Evolutionary conservation across 2,113 vertebrate species (phyloP).

Genomic region (Ctenomys sociabilis): DNA sequence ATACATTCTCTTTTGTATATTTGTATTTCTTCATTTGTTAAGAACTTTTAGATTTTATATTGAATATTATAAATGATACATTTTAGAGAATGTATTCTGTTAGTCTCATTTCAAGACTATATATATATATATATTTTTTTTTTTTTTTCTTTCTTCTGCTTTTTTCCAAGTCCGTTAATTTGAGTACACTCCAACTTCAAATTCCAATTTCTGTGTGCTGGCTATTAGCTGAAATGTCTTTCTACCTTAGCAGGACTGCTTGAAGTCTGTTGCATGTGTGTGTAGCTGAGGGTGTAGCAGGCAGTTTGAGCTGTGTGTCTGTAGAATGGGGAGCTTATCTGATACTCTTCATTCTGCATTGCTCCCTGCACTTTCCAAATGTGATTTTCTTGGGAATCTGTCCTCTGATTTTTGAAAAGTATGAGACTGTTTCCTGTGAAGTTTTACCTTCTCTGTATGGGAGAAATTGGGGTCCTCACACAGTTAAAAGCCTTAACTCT

Average conservation of each 20-base stretch:
- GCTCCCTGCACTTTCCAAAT: not conserved
- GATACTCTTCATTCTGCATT: not conserved
- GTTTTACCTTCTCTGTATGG: conserved; percentile 16
- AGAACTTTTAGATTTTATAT: not conserved
- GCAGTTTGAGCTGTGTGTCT: not conserved
- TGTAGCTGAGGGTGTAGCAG: not conserved
- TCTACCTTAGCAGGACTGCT: not conserved
- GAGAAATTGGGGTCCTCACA: not conserved
- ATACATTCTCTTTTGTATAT: conserved; percentile 2
- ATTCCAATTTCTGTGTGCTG: not conserved
- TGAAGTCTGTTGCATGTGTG: not conserved
- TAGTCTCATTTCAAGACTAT: conserved; percentile 13
- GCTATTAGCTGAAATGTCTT: conserved; percentile 47
- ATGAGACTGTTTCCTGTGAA: conserved; percentile 10
- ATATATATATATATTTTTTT: not conserved
- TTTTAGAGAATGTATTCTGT: not conserved
- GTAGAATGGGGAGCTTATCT: conserved; percentile 31
- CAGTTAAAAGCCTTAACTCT: not conserved
- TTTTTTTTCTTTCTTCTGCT: not conserved
- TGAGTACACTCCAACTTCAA: not conserved
- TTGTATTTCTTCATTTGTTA: conserved; percentile 39
- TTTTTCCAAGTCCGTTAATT: conserved; percentile 30
- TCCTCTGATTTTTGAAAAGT: not conserved
- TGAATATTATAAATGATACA: not conserved
- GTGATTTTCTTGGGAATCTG: not conserved